Evolutionary conservation across 2,888 invertebrate species (phyloP).

Genomic region (Polyploca ridens): DNA sequence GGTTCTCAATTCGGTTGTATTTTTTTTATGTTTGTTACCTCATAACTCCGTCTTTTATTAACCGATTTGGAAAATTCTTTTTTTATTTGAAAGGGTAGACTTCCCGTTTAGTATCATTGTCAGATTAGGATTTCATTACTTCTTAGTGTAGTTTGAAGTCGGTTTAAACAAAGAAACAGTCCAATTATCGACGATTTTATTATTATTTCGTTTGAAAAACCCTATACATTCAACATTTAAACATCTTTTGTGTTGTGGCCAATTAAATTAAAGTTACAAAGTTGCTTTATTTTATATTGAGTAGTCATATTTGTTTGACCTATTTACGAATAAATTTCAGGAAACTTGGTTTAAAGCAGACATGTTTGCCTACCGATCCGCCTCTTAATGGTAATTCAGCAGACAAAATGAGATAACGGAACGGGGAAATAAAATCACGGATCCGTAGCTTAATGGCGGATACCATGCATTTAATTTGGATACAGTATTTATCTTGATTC

Average conservation of each 20-base stretch:
- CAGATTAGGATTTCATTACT: no score
- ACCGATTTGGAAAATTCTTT: no score
- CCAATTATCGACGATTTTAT: no score
- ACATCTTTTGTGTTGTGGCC: no score
- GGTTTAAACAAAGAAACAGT: no score
- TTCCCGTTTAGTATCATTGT: no score
- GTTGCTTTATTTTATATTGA: neutral
- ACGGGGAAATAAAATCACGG: slow-evolving; percentile 29
- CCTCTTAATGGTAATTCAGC: slow-evolving; percentile 2
- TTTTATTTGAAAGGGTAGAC: no score
- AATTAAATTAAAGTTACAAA: neutral
- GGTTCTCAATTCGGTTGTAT: no score
- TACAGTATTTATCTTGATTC: slow-evolving; percentile 13
- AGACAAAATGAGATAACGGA: slow-evolving; percentile 26
- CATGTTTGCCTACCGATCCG: neutral
- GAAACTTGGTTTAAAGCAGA: neutral
- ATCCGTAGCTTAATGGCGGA: slow-evolving; percentile 19
- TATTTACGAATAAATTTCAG: neutral
- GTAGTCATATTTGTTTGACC: neutral
- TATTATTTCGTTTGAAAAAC: neutral
- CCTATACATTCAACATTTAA: neutral
- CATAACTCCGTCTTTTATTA: no score
- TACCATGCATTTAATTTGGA: slow-evolving; percentile 8
- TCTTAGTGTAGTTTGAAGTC: no score
- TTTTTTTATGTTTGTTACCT: no score